Evolutionary conservation across 2,888 invertebrate species (phyloP), one percentile per base, ranked within the genome.

Genomic region (Rhamnusium bicolor): DNA sequence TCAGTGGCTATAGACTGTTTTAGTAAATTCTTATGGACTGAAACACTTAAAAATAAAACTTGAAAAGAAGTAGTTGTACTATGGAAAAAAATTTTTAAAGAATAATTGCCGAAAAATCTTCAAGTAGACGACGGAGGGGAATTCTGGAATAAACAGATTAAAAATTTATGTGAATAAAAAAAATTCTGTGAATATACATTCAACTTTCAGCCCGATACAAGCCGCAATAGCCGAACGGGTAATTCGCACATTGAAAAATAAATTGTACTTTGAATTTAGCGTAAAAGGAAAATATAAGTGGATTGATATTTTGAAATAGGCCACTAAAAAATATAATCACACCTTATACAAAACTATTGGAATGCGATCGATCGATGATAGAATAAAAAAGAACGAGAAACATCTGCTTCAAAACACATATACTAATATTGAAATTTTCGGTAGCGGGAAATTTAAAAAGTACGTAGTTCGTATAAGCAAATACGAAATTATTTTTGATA

Each of bases 21-120:
- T 79, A 86, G 86, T 2, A 88, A 88, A 80, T 88, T 79, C 81
- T 82, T 85, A 4, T 88, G 85, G 85, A 82, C 82, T 40, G 68
- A 78, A 53, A 12, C 47, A 1, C 47, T 47, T 3, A 47, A 47
- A 47, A 47, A 47, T 47, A 47, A 47, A 47, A 47, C 47, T n/a
- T 12, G 47, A 47, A 47, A 47, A 47, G 47, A 47, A 47, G 47
- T 47, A n/a, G n/a, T n/a, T 47, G 10, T n/a, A 47, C 47, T 47
- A 47, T 47, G 47, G n/a, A 47, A 47, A 47, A 47, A n/a, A n/a
- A 47, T 47, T 47, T 47, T n/a, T n/a, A n/a, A n/a, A n/a, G n/a
- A n/a, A n/a, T n/a, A n/a, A n/a, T n/a, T n/a, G n/a, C n/a, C n/a
- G n/a, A n/a, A n/a, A n/a, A n/a, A n/a, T n/a, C n/a, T 47, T 47